Percentiles rank a stretch among this genome's conserved stretches.
These are phyloP conservation scores for Hemibates koningsi DNA, from an alignment of 2,113 vertebrate genomes.

Conservation along the genomic window DNA sequence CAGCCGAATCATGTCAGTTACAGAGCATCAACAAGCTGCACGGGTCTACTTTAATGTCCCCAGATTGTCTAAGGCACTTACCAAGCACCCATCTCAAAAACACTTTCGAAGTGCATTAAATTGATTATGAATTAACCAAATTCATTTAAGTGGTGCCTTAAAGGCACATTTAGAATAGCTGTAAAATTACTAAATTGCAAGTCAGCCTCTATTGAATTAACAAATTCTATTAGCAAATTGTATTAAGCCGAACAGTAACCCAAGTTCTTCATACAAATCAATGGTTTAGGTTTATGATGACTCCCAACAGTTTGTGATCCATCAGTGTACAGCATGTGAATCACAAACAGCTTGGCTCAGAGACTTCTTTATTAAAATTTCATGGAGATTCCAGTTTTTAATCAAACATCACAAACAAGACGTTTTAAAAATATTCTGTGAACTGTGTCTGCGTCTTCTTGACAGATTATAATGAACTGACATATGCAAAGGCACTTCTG, in stretches of 20 bases:
- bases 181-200: not conserved
- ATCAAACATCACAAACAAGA: not conserved
- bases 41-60: not conserved
- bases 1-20: not conserved
- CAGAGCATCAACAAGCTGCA: not conserved
- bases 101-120: not conserved
- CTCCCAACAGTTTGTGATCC: not conserved
- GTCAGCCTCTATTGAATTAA: not conserved
- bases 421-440: not conserved
- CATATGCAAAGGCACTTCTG: not conserved
- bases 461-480: not conserved
- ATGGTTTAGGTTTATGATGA: not conserved
- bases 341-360: not conserved
- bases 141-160: not conserved
- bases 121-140: not conserved
- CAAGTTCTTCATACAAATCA: not conserved
- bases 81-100: not conserved
- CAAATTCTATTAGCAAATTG: not conserved
- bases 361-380: not conserved
- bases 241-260: not conserved
- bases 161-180: not conserved
- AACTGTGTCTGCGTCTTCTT: not conserved
- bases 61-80: not conserved
- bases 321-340: not conserved
- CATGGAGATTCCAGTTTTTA: not conserved